A percentile compares a stretch with the other conserved stretches of the same genome.
Conservation (phyloP, 2,113 vertebrate genomes). For the Bos javanicus region DNA sequence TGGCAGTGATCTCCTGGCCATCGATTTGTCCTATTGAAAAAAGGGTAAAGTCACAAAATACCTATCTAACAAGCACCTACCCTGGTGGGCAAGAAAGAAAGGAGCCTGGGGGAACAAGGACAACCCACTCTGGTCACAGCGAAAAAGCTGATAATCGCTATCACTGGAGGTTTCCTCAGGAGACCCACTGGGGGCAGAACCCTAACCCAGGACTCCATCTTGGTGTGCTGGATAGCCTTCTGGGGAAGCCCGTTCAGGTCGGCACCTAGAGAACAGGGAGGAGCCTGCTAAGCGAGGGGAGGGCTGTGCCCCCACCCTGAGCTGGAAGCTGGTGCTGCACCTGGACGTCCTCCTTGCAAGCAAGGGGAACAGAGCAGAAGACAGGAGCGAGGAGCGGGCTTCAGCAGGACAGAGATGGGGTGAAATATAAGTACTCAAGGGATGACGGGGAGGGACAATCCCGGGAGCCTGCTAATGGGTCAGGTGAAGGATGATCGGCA, state of each 20-base stretch:
- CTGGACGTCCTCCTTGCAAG: background rate
- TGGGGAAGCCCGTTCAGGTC: background rate
- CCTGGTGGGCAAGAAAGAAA: background rate
- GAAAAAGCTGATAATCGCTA: background rate
- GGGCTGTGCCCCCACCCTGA: background rate
- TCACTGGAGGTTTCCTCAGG: background rate
- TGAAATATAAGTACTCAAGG: background rate
- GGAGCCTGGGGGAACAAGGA: background rate
- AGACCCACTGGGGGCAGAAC: background rate
- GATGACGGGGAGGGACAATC: background rate
- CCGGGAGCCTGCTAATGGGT: background rate
- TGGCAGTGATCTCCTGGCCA: constrained; percentile 97
- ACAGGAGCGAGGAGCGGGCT: background rate
- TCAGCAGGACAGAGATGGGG: background rate
- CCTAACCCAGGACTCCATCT: background rate
- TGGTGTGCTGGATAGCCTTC: too few species aligned
- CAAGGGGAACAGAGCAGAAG: background rate
- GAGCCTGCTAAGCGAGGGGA: background rate
- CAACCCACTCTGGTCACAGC: background rate
- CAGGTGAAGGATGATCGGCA: too few species aligned
- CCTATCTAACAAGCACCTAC: background rate
- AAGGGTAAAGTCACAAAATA: background rate
- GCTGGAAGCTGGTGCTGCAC: background rate
- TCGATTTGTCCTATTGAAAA: constrained; percentile 92
- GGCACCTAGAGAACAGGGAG: background rate